A percentile compares a stretch with the other conserved stretches of the same genome.
Evolutionary conservation across 2,797 vertebrate species (phyloP).

Genomic region (Thunnus albacares): DNA sequence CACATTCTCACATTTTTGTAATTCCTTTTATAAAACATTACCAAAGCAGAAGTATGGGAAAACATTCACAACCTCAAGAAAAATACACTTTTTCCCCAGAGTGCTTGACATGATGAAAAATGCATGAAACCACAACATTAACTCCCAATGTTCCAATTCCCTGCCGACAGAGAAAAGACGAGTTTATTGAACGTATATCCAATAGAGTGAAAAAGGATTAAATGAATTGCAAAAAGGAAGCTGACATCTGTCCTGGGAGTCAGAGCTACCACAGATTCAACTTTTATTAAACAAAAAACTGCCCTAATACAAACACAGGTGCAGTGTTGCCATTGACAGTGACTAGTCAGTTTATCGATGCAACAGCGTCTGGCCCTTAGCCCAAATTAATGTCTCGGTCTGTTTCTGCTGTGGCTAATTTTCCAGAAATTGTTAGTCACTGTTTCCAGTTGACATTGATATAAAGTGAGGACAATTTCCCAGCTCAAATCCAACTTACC

Average conservation of each 20-base stretch:
- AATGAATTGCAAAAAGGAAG: constrained; percentile 32
- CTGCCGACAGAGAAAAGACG: background rate
- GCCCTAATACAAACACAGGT: background rate
- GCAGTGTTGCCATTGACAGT: constrained; percentile 28
- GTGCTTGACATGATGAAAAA: constrained; percentile 23
- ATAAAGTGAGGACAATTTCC: constrained; percentile 17
- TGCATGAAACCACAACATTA: constrained; percentile 28
- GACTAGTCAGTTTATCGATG: constrained; percentile 47
- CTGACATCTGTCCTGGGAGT: constrained; percentile 35
- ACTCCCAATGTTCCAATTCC: constrained; percentile 4
- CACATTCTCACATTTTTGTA: background rate
- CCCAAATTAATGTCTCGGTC: constrained; percentile 21
- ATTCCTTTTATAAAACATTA: constrained; percentile 26
- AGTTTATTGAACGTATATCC: constrained; percentile 5
- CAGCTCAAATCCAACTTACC: background rate
- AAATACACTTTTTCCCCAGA: constrained; percentile 10
- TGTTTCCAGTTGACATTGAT: constrained; percentile 45
- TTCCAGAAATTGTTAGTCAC: constrained; percentile 24
- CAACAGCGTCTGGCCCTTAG: constrained; percentile 33
- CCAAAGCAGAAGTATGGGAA: background rate
- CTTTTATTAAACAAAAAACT: constrained; percentile 18
- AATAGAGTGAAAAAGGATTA: constrained; percentile 10
- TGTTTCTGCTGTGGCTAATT: constrained; percentile 35
- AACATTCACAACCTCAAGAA: constrained; percentile 16
- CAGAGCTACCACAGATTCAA: constrained; percentile 10